A percentile compares a stretch with the other conserved stretches of the same genome.
These are phyloP conservation scores for Dicyrtoma fusca DNA, from an alignment of 2,888 invertebrate species.

Conservation along the genomic window DNA sequence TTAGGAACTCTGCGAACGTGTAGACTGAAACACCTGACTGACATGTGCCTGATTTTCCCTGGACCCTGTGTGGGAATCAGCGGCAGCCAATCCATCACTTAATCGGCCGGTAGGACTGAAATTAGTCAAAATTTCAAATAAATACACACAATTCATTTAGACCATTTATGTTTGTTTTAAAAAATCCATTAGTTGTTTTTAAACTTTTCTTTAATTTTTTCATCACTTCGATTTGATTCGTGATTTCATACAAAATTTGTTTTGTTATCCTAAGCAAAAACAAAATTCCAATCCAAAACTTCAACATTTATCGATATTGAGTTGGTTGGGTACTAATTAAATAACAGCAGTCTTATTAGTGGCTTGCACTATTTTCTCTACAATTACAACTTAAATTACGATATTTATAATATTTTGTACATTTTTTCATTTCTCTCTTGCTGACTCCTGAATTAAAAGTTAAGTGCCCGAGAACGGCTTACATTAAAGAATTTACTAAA, in stretches of 20 bases:
- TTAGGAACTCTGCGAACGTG: neutral
- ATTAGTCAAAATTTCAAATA: constrained; percentile 47
- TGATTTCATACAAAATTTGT: neutral
- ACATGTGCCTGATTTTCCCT: constrained; percentile 47
- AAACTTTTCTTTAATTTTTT: neutral
- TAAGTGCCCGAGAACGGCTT: too few relatives aligned
- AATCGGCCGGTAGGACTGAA: constrained; percentile 54
- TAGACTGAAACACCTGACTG: constrained; percentile 23
- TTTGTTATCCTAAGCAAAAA: constrained; percentile 1
- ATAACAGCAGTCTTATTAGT: too few relatives aligned
- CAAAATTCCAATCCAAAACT: neutral
- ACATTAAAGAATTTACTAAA: neutral
- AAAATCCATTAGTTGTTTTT: constrained; percentile 2
- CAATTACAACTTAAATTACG: too few relatives aligned
- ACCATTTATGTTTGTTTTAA: constrained; percentile 7
- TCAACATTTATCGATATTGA: neutral
- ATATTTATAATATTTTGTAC: too few relatives aligned
- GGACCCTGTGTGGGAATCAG: constrained; percentile 44
- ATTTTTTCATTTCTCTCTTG: too few relatives aligned
- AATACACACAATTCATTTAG: constrained; percentile 14
- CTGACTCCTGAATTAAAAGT: too few relatives aligned
- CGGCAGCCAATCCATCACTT: constrained; percentile 55
- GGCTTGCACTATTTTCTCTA: too few relatives aligned
- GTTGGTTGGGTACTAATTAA: too few relatives aligned
- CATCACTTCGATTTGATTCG: neutral